These are phyloP conservation scores for Tenthredo livida DNA, from an alignment of 2,888 invertebrate species.

Conservation along the genomic window DNA sequence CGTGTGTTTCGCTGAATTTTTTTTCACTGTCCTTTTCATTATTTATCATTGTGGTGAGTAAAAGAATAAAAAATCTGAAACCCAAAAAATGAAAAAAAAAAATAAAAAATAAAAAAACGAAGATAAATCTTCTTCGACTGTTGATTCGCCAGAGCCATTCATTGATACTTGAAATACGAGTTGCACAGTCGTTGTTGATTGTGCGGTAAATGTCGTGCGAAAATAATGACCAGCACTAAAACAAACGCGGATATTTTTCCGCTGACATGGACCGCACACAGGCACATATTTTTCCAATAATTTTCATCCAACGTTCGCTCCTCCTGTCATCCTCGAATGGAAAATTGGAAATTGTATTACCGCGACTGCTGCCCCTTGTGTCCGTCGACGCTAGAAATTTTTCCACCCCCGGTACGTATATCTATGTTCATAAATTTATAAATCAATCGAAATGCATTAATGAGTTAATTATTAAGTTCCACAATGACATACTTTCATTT, in stretches of 20 bases:
- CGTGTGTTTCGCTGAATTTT: neutral
- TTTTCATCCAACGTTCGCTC: neutral
- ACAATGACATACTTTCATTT: too few relatives aligned
- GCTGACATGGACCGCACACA: neutral
- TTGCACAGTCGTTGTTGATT: neutral
- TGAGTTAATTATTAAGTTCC: too few relatives aligned
- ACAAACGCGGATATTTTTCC: neutral
- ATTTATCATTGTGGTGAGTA: neutral
- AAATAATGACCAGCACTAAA: conserved; percentile 26
- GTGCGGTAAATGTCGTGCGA: neutral
- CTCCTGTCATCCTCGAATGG: conserved; percentile 29
- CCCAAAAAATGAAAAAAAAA: neutral
- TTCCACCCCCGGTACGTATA: neutral
- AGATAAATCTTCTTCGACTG: neutral
- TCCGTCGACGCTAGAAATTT: neutral
- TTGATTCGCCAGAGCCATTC: neutral
- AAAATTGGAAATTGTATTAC: conserved; percentile 37
- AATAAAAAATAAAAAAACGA: neutral
- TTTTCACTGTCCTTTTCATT: neutral
- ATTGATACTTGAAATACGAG: conserved; percentile 14
- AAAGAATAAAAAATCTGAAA: too few relatives aligned
- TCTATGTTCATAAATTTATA: too few relatives aligned
- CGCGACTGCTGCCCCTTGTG: neutral
- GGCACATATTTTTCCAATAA: conserved; percentile 28
- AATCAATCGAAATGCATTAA: too few relatives aligned